Evolutionary conservation across 2,797 vertebrate species (phyloP).

Genomic region (Bovichtus diacanthus): DNA sequence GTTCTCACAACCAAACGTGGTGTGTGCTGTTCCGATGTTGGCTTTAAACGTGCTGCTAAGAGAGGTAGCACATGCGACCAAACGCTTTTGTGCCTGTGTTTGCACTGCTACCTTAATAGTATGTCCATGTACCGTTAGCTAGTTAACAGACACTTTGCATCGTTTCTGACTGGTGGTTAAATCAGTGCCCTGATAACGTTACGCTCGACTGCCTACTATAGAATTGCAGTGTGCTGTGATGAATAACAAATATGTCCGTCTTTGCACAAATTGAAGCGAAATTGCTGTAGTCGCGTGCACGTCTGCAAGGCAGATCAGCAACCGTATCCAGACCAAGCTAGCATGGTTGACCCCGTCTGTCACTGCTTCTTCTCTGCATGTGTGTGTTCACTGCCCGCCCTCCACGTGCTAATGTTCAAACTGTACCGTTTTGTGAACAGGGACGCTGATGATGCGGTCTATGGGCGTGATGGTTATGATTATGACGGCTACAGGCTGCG

Average conservation of each 20-base stretch:
- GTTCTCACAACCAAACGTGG: neutral
- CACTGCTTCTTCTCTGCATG: neutral
- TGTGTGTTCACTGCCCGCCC: neutral
- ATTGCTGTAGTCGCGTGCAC: neutral
- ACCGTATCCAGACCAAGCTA: conserved; percentile 6
- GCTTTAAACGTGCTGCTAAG: rapidly evolving
- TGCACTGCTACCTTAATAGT: neutral
- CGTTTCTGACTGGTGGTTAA: neutral
- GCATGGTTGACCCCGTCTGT: conserved; percentile 43
- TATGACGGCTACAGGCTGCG: conserved; percentile 92
- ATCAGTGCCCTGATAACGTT: neutral
- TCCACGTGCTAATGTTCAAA: neutral
- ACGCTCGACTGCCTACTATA: no score
- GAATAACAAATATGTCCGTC: neutral
- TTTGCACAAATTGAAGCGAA: neutral
- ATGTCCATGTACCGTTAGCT: neutral
- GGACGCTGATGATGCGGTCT: conserved; percentile 90
- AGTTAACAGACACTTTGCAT: neutral
- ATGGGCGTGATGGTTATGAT: conserved; percentile 91
- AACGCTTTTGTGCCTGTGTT: neutral
- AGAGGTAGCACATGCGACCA: rapidly evolving
- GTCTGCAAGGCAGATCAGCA: conserved; percentile 38
- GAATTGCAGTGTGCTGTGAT: no score
- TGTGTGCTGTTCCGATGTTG: neutral
- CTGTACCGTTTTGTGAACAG: conserved; percentile 61